Base-by-base conservation (phyloP, 2,888 invertebrate genomes). In the Pandemis heparana region DNA sequence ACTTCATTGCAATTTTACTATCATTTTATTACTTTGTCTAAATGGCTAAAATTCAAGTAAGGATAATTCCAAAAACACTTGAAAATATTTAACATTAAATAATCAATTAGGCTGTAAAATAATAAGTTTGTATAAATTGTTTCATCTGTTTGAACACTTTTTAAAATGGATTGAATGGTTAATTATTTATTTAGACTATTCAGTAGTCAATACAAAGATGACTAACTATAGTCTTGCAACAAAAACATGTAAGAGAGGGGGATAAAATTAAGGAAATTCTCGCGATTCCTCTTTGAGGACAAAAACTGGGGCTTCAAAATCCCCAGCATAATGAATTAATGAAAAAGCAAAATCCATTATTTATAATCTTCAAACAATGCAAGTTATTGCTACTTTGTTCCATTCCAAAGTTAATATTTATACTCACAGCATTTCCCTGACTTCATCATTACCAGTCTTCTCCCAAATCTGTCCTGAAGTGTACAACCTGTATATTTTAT, bases 381-480 rank as follows among this genome's bases (percentile, higher is more conserved):
- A 64, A 62, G 56, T 48, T 56, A 56, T 56, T 56, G 56, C 56
- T 12, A 12, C 12, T 23, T 1, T 10, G 9, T 56, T 56, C 71
- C 79, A 75, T 77, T 66, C 76, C 38, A 43, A 18, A 18, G 23
- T 56, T 43, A 39, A 9, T 70, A 41, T n/a, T 56, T n/a, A 64
- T 39, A 61, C 70, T 77, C 79, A 89, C 75, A 89, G 75, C 85
- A 89, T 88, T 76, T 94, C 94, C 75, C 93, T 90, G 14, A 91
- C 85, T 84, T 84, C 86, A 70, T 92, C 93, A 79, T 82, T 89
- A 0, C 82, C 80, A 53, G 77, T 77, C 74, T 89, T 93, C 78
- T 94, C 94, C 95, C 95, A 95, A 67, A 95, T 95, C 79, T 93
- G 91, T 0, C 94, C 94, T 0, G 92, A 91, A 68, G 88, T 87